These are phyloP conservation scores for Tribolium castaneum DNA, from an alignment of 1,140 invertebrate genomes.

Conservation along the genomic window DNA sequence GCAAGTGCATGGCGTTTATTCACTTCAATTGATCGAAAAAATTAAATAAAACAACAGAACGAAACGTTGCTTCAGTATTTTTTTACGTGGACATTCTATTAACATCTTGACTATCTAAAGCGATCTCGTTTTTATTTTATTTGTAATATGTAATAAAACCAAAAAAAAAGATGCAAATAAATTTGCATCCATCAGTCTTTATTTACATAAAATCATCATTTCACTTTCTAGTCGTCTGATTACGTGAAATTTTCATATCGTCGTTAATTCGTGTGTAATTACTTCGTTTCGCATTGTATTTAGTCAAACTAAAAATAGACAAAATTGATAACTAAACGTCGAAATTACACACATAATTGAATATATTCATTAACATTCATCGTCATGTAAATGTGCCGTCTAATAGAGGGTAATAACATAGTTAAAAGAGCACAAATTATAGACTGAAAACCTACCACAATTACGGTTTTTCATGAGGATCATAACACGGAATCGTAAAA, in stretches of 20 bases:
- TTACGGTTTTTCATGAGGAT: not conserved
- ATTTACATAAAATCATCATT: not conserved
- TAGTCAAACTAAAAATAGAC: not conserved
- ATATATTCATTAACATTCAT: not conserved
- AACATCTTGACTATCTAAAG: too few relatives aligned
- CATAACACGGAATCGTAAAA: not conserved
- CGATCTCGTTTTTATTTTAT: too few relatives aligned
- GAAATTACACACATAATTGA: not conserved
- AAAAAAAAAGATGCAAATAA: too few relatives aligned
- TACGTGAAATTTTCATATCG: not conserved
- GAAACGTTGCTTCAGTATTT: too few relatives aligned
- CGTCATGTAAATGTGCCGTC: not conserved
- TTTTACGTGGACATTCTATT: too few relatives aligned
- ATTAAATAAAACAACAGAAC: too few relatives aligned
- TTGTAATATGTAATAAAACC: too few relatives aligned
- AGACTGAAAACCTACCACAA: not conserved
- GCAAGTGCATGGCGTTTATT: too few relatives aligned
- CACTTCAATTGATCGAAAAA: too few relatives aligned
- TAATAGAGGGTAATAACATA: not conserved
- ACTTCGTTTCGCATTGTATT: not conserved
- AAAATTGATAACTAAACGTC: not conserved
- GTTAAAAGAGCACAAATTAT: not conserved
- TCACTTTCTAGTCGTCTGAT: not conserved
- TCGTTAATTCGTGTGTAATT: not conserved
- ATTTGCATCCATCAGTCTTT: not conserved